phyloP scores from a whole-genome alignment of 2,113 vertebrate species.

The Phycodurus eques region DNA sequence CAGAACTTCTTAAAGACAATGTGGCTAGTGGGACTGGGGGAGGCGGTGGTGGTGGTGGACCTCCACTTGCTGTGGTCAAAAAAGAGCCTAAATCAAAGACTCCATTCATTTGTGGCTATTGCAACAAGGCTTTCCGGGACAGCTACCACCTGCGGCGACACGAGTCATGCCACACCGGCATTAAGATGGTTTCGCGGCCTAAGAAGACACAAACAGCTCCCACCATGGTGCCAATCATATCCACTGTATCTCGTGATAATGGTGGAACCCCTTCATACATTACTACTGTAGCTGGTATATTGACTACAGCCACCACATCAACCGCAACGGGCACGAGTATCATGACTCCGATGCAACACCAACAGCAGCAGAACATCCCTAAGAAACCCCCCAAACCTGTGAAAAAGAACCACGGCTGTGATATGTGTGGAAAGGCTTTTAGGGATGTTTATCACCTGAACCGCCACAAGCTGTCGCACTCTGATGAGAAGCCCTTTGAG shows the following conservation, averaged over 20 bases:
- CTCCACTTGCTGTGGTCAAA: constrained; percentile 82
- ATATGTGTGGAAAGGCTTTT: constrained; percentile 98
- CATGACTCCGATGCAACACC: constrained; percentile 75
- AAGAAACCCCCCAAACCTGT: constrained; percentile 95
- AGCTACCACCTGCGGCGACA: constrained; percentile 97
- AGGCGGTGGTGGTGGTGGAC: constrained; percentile 49
- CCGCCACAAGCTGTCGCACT: constrained; percentile 96
- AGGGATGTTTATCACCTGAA: constrained; percentile 97
- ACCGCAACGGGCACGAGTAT: constrained; percentile 76
- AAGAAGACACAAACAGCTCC: constrained; percentile 90
- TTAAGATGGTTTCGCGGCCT: constrained; percentile 94
- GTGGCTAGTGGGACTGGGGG: constrained; percentile 63
- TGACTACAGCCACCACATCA: constrained; percentile 92
- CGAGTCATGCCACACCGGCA: constrained; percentile 95
- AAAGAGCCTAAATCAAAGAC: constrained; percentile 96
- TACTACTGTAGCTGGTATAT: constrained; percentile 90
- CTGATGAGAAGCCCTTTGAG: constrained; percentile 95
- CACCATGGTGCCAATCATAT: constrained; percentile 89
- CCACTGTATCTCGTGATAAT: constrained; percentile 88
- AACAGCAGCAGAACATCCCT: constrained; percentile 77
- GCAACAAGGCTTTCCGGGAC: constrained; percentile 98
- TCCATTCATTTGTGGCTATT: constrained; percentile 95
- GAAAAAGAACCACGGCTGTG: constrained; percentile 97
- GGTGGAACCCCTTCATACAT: constrained; percentile 83
- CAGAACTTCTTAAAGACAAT: constrained; percentile 91